phyloP scores from a whole-genome alignment of 2,797 vertebrate species.

The Enteromius mattozi region DNA sequence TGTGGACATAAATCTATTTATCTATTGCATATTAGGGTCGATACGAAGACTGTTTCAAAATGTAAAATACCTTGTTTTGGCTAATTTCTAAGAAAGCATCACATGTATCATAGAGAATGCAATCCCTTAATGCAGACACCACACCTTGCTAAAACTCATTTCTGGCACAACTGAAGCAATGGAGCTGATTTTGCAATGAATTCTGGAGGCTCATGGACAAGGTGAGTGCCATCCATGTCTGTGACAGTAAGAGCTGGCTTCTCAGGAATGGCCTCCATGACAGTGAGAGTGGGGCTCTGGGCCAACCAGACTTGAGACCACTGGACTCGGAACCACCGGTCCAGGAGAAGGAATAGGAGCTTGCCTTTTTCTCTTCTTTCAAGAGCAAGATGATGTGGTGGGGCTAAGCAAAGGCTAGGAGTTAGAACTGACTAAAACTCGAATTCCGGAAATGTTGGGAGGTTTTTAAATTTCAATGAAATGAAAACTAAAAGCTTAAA shows the following conservation, averaged over 20 bases:
- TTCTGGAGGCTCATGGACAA: neutral
- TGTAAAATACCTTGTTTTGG: neutral
- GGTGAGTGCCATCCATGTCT: neutral
- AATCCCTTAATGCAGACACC: neutral
- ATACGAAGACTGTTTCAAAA: neutral
- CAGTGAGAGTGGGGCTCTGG: neutral
- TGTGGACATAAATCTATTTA: neutral
- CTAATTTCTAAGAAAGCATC: neutral
- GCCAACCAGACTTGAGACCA: neutral
- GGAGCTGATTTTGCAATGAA: neutral
- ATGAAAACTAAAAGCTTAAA: too few relatives aligned
- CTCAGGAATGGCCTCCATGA: neutral
- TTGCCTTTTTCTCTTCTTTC: neutral
- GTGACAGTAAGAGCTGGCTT: neutral
- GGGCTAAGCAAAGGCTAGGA: neutral
- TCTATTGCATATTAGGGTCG: neutral
- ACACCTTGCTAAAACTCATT: neutral
- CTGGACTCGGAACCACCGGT: neutral
- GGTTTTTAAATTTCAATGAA: too few relatives aligned
- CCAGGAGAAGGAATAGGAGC: neutral
- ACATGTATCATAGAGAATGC: neutral
- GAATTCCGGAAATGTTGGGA: too few relatives aligned
- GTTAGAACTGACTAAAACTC: neutral
- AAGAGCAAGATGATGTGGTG: too few relatives aligned
- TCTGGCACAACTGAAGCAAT: neutral